These are phyloP conservation scores for Lutraria lutraria DNA, from an alignment of 2,888 invertebrate genomes.

Conservation along the genomic window DNA sequence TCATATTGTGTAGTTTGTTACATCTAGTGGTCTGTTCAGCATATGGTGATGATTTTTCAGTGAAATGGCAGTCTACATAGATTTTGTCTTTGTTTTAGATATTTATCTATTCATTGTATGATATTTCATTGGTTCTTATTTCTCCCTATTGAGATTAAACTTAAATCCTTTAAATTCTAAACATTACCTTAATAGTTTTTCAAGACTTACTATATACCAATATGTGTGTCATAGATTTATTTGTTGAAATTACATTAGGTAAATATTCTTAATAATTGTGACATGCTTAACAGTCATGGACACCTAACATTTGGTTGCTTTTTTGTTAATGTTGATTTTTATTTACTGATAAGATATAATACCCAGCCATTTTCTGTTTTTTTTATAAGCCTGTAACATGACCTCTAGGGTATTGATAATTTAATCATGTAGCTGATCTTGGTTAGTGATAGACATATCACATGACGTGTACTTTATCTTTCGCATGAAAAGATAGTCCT, in stretches of 20 bases:
- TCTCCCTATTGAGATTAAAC: too few relatives aligned
- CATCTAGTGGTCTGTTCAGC: background rate
- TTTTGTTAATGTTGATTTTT: background rate
- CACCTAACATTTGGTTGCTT: background rate
- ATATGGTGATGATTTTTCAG: background rate
- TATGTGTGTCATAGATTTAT: too few relatives aligned
- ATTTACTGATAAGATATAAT: background rate
- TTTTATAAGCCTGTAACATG: background rate
- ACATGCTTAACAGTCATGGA: too few relatives aligned
- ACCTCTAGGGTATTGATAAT: background rate
- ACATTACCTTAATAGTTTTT: too few relatives aligned
- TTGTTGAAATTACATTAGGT: too few relatives aligned
- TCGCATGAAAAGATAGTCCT: background rate
- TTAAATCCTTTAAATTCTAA: too few relatives aligned
- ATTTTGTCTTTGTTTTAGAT: too few relatives aligned
- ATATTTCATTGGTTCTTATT: too few relatives aligned
- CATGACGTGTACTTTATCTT: constrained; percentile 14
- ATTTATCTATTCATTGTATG: too few relatives aligned
- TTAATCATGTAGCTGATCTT: constrained; percentile 23
- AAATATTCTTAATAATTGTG: too few relatives aligned
- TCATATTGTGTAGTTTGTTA: background rate
- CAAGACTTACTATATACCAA: too few relatives aligned
- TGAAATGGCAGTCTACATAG: background rate
- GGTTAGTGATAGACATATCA: background rate
- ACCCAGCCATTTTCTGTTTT: constrained; percentile 7